Percentiles rank a stretch among this genome's conserved stretches.
phyloP scores from a whole-genome alignment of 1,140 invertebrate genomes.

The Lepidostoma basale region DNA sequence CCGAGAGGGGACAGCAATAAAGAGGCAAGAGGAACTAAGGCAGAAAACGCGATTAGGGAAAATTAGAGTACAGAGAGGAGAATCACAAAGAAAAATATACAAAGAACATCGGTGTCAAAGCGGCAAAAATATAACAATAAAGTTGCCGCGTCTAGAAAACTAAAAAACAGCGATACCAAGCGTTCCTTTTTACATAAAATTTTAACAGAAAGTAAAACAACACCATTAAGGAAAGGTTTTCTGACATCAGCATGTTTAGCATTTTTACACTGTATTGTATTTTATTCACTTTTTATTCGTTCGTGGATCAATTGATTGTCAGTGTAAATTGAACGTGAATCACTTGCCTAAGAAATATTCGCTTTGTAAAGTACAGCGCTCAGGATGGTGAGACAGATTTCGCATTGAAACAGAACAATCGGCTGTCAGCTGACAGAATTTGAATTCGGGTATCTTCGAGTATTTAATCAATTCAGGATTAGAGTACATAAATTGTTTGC shows the following conservation, averaged over 20 bases:
- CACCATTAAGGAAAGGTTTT: not conserved
- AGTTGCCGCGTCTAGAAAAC: conserved; percentile 6
- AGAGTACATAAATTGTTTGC: not conserved
- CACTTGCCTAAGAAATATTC: not conserved
- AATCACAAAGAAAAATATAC: conserved; percentile 37
- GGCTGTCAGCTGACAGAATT: not conserved
- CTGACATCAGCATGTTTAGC: not conserved
- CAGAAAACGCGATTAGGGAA: conserved; percentile 45
- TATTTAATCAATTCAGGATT: not conserved
- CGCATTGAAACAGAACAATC: not conserved
- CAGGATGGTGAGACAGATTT: not conserved
- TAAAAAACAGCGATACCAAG: not conserved
- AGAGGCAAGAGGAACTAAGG: conserved; percentile 30
- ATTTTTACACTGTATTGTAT: not conserved
- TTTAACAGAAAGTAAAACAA: not conserved
- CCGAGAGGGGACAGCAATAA: conserved; percentile 30
- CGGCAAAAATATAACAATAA: conserved; percentile 25
- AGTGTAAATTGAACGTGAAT: not conserved
- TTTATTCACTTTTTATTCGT: not conserved
- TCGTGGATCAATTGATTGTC: not conserved
- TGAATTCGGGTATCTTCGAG: not conserved
- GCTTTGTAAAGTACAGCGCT: no score
- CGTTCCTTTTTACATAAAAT: not conserved
- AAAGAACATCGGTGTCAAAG: conserved; percentile 36
- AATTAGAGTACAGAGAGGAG: conserved; percentile 37